Percentiles rank a stretch among this genome's conserved stretches.
These are phyloP conservation scores for Drosophila equinoxialis DNA, from an alignment of 1,140 invertebrate genomes.

Conservation along the genomic window DNA sequence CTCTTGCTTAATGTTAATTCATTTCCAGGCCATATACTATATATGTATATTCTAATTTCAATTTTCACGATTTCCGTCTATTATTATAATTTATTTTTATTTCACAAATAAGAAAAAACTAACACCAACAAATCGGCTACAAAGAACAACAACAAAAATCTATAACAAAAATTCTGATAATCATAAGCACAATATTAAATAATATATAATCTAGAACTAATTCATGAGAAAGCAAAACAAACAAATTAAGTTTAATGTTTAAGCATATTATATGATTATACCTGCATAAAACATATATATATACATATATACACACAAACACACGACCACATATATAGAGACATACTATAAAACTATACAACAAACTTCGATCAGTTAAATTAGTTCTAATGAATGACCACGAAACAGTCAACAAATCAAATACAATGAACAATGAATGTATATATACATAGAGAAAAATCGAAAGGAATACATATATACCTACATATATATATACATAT, in stretches of 20 bases:
- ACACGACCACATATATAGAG: constrained; percentile 52
- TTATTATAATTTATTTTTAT: background rate
- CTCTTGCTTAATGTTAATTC: constrained; percentile 16
- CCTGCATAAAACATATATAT: constrained; percentile 33
- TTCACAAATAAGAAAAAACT: constrained; percentile 3
- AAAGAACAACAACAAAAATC: constrained; percentile 33
- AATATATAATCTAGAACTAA: constrained; percentile 24
- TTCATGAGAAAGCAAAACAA: constrained; percentile 43
- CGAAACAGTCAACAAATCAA: constrained; percentile 60
- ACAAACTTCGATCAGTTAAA: constrained; percentile 54
- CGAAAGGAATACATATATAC: constrained; percentile 28
- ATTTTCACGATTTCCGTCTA: constrained; percentile 14
- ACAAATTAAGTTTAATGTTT: constrained; percentile 64
- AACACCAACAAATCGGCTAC: constrained; percentile 34
- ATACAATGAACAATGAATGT: constrained; percentile 42
- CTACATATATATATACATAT: constrained; percentile 25
- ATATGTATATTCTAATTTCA: constrained; percentile 8
- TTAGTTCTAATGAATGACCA: constrained; percentile 63
- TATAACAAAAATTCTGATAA: constrained; percentile 68
- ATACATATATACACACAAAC: constrained; percentile 28
- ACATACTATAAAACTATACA: constrained; percentile 30
- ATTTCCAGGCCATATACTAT: constrained; percentile 45
- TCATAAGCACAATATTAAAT: constrained; percentile 70
- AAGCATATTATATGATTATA: constrained; percentile 48
- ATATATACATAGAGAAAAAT: constrained; percentile 24